A percentile compares a stretch with the other conserved stretches of the same genome.
Conservation (phyloP, 2,113 vertebrate genomes). For the Melospiza georgiana region DNA sequence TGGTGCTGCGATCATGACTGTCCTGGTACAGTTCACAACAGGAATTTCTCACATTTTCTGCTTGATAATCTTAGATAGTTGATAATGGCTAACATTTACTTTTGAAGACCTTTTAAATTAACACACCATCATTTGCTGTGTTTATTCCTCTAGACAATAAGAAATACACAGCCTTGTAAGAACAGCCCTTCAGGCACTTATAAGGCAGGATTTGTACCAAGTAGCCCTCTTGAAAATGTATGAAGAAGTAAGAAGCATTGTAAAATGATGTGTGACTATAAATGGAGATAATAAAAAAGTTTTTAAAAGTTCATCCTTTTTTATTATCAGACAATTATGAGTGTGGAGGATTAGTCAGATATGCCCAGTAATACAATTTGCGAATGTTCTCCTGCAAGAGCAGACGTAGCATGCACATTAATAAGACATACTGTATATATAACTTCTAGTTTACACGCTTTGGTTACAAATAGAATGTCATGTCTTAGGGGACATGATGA, state of each 20-base stretch:
- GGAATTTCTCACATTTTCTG: neutral
- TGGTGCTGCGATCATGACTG: rapidly evolving
- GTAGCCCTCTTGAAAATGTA: neutral
- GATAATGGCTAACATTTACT: neutral
- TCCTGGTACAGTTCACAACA: neutral
- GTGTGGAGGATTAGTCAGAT: conserved; percentile 23
- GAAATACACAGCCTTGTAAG: neutral
- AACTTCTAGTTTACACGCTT: neutral
- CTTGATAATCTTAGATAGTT: neutral
- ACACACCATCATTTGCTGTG: neutral
- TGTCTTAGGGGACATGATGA: neutral
- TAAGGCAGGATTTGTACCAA: neutral
- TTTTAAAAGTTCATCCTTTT: conserved; percentile 32
- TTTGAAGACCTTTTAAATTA: neutral
- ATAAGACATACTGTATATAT: neutral
- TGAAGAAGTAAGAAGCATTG: neutral
- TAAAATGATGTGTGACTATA: neutral
- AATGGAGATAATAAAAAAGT: neutral
- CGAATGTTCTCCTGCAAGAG: conserved; percentile 9
- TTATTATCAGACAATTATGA: conserved; percentile 42
- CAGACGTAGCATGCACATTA: neutral
- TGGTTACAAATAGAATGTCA: neutral
- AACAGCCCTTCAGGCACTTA: neutral
- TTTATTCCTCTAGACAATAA: neutral
- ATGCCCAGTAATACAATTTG: conserved; percentile 21